Percentiles rank a stretch among this genome's conserved stretches.
Conservation (phyloP, 2,113 vertebrate species). For the Engraulis encrasicolus region DNA sequence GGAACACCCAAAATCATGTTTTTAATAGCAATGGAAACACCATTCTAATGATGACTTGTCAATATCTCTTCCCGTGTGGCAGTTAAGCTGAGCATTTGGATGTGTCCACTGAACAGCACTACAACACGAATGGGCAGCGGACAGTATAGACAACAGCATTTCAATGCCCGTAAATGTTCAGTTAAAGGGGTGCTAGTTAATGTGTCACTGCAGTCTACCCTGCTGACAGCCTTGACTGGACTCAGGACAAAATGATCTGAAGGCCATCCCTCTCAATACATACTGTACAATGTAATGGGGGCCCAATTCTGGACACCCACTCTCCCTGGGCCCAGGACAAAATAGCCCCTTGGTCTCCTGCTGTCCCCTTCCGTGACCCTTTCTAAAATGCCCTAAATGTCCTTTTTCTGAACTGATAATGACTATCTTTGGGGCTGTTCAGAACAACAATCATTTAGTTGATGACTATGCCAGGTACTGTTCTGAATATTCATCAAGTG, state of each 20-base stretch:
- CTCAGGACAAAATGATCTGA: too few species aligned
- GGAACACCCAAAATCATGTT: not conserved
- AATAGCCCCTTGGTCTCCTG: too few species aligned
- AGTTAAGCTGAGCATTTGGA: not conserved
- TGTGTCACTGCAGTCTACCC: not conserved
- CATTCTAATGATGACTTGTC: not conserved
- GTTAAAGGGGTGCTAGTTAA: not conserved
- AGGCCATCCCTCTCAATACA: too few species aligned
- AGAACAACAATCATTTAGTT: not conserved
- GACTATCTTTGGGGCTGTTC: not conserved
- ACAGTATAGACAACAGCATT: not conserved
- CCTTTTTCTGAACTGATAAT: conserved; percentile 2
- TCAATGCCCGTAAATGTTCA: not conserved
- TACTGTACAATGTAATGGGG: too few species aligned
- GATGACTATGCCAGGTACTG: not conserved
- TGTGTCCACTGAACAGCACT: not conserved
- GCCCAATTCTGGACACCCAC: too few species aligned
- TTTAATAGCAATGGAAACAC: not conserved
- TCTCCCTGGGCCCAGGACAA: too few species aligned
- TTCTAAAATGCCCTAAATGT: not conserved
- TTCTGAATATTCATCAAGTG: not conserved
- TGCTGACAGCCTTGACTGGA: too few species aligned
- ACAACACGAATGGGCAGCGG: not conserved
- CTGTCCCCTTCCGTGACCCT: too few species aligned
- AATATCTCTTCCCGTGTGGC: not conserved